Percentiles rank a stretch among this genome's conserved stretches.
Conservation (phyloP, 2,888 invertebrate genomes). For the Macropis europaea region DNA sequence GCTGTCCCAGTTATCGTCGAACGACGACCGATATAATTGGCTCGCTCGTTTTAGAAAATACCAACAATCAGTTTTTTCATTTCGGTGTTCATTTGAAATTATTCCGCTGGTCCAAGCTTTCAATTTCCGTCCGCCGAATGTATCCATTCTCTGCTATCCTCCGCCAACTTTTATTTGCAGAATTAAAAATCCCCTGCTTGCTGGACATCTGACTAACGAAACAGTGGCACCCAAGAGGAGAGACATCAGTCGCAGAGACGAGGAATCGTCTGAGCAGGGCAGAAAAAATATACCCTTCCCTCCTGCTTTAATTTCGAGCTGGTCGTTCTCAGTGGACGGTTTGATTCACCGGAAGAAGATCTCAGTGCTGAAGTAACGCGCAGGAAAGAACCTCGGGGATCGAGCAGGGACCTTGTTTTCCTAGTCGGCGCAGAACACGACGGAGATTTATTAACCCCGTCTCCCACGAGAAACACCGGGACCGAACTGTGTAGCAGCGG, state of each 20-base stretch:
- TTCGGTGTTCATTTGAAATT: too few species aligned
- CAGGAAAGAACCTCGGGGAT: background rate
- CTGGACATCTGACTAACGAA: too few species aligned
- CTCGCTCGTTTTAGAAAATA: conserved; percentile 15
- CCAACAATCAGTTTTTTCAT: too few species aligned
- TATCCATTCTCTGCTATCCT: too few species aligned
- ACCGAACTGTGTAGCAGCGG: conserved; percentile 37
- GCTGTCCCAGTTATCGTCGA: conserved; percentile 27
- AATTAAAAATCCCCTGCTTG: too few species aligned
- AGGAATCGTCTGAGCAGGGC: too few species aligned
- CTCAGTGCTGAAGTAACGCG: conserved; percentile 49
- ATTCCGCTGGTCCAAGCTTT: too few species aligned
- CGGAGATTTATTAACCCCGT: conserved; percentile 66
- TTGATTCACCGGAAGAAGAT: conserved; percentile 32
- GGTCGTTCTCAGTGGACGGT: background rate
- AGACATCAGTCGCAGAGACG: too few species aligned
- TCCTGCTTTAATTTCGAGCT: conserved; percentile 12
- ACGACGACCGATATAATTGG: conserved; percentile 27
- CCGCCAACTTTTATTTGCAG: too few species aligned
- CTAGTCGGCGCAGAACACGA: conserved; percentile 53
- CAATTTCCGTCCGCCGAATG: too few species aligned
- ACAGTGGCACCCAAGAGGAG: too few species aligned
- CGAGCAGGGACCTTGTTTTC: conserved; percentile 51
- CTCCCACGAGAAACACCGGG: conserved; percentile 57
- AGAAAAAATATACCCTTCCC: too few species aligned